Base-by-base conservation (phyloP, 2,113 vertebrate genomes). In the Melierax canorus region DNA sequence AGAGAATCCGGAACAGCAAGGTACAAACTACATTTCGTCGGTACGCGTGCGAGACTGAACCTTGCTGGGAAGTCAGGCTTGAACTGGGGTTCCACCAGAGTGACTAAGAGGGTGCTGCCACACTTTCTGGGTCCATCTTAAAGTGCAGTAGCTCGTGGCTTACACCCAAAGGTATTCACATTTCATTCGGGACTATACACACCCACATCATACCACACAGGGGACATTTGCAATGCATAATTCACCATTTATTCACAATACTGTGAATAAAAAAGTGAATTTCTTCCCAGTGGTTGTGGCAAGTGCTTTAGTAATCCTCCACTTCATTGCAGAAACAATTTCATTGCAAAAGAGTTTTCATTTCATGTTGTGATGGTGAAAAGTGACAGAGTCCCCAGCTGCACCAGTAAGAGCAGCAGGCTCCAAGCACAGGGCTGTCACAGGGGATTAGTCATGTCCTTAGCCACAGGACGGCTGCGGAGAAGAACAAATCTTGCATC, bases 391-490 rank as follows among this genome's bases (percentile, higher is more conserved):
- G 77, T 77, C 46, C 88, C 87, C 86, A 71, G 89, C 63, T 91
- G 92, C 60, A 94, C 32, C 66, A 64, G 96, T 58, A 58, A n/a
- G 67, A 86, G 73, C 87, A 89, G 79, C 48, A 82, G 85, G 87
- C 83, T 73, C 58, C 48, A 13, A 59, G 88, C 96, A 84, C 6
- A 10, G 64, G 91, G 91, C 95, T 97, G 97, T 97, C 97, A 91
- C 80, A 43, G 64, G 91, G 86, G 32, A 94, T 97, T 92, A 91
- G 87, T 91, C 92, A 75, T 6, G 3, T 86, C 91, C 82, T 68
- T 29, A 6, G 39, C 90, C 92, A 86, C 64, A 55, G 77, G 59
- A 92, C 55, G 83, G 50, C 63, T 10, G 1, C 13, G 2, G 18
- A 46, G 84, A 30, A 77, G 74, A 81, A 2, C 41, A 60, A 41